These are phyloP conservation scores for Ficedula albicollis DNA, from an alignment of 2,797 vertebrate genomes.

Conservation along the genomic window DNA sequence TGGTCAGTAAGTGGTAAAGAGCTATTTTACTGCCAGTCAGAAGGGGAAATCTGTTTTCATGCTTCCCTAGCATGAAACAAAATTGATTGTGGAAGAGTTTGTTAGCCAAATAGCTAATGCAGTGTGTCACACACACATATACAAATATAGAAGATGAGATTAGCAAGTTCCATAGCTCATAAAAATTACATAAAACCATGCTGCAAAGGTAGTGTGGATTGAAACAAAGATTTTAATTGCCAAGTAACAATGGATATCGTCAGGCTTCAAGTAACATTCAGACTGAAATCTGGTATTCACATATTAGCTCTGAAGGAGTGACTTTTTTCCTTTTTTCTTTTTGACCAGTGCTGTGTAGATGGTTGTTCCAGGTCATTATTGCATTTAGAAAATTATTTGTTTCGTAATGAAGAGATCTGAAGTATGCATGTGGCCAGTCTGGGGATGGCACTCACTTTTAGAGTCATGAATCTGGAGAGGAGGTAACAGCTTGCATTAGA, in stretches of 20 bases:
- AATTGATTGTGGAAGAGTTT: neutral
- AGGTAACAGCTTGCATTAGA: neutral
- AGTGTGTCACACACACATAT: neutral
- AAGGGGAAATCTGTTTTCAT: constrained; percentile 6
- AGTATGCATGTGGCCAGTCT: neutral
- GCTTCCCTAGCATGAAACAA: neutral
- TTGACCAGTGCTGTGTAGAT: neutral
- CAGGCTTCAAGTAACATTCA: neutral
- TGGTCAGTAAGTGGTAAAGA: neutral
- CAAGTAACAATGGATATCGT: neutral
- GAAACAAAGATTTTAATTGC: neutral
- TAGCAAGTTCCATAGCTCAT: neutral
- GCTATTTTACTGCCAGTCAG: neutral
- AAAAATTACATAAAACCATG: neutral
- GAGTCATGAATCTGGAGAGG: neutral
- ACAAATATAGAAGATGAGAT: neutral
- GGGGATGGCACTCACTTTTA: neutral
- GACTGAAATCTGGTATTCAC: neutral
- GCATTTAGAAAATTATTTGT: neutral
- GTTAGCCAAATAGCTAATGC: neutral
- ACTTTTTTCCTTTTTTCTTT: neutral
- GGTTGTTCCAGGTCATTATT: neutral
- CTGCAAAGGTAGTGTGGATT: neutral
- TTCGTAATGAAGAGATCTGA: neutral
- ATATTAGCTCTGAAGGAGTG: neutral